Base-by-base conservation (phyloP, 2,797 vertebrate species). In the Neosilurus mollespiculum region DNA sequence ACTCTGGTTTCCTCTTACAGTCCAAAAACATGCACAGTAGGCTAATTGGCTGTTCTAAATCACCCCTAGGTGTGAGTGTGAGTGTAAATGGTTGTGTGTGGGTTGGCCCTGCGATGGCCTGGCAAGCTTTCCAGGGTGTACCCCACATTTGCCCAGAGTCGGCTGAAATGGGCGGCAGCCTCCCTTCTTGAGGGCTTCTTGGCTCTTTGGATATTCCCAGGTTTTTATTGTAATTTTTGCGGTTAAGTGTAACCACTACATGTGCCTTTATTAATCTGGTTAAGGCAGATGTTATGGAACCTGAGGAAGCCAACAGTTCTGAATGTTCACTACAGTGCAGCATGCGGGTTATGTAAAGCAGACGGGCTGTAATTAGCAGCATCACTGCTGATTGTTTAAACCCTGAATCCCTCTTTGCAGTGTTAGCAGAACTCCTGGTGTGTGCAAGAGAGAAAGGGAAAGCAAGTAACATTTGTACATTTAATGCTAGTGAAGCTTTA, bases 381-480 rank as follows among this genome's bases (percentile, higher is more conserved):
- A 80, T 82, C 69, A 64, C 51, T 83, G 78, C 75, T 87, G 78
- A 81, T 80, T 87, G 61, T 86, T 73, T 84, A 84, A 79, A 26
- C 4, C 22, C 6, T 24, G 80, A 75, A 78, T 87, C 64, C 18
- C 5, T 69, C 37, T 64, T 78, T 64, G n/a, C 37, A 64, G 59
- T 24, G 43, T 62, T 14, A 64, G 34, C 37, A 64, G 22, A 51
- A 64, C 37, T 26, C 37, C 43, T 64, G 73, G 54, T 61, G 34
- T 37, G 73, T 58, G 16, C 53, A 8, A 26, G 3, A 20, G 71
- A 54, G 54, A 10, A 10, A 10, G n/a, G 22, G 76, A 54, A 82
- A 24, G 11, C 56, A 78, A 56, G 24, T 78, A 67, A 59, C 37
- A 73, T 81, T 65, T 59, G n/a, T 75, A 51, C 62, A 70, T 81